Evolutionary conservation across 2,888 invertebrate species (phyloP).

Genomic region (Acrobasis repandana): DNA sequence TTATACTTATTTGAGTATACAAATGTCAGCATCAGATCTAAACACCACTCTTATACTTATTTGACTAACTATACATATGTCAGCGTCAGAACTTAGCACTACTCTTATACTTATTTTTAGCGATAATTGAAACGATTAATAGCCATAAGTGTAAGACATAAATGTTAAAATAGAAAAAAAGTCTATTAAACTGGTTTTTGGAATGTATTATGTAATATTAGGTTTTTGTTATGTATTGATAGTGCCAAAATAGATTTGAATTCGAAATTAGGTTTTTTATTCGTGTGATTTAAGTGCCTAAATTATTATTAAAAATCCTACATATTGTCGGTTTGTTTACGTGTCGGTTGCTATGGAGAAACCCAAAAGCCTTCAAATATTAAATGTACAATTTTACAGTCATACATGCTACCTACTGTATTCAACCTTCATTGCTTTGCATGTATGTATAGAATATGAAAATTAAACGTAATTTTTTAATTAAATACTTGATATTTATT

Average conservation of each 20-base stretch:
- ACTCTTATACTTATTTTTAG: no score
- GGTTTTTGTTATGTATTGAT: neutral
- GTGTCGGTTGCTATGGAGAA: neutral
- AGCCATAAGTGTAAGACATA: neutral
- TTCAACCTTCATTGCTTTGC: neutral
- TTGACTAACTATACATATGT: no score
- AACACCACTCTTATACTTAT: no score
- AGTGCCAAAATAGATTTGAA: neutral
- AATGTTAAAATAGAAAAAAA: neutral
- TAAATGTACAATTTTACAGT: neutral
- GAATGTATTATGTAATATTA: neutral
- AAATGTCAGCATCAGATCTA: no score
- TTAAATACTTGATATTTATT: no score
- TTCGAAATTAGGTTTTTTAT: neutral
- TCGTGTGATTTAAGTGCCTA: neutral
- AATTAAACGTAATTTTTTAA: no score
- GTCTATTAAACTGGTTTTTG: neutral
- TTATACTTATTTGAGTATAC: no score
- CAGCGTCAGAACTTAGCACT: no score
- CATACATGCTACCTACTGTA: neutral
- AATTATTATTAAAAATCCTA: neutral
- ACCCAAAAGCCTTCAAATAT: neutral
- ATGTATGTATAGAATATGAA: neutral
- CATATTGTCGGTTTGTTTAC: neutral
- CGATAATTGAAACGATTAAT: neutral